A percentile compares a stretch with the other conserved stretches of the same genome.
phyloP scores from a whole-genome alignment of 1,140 invertebrate species.

The Trachymyrmex cornetzi region DNA sequence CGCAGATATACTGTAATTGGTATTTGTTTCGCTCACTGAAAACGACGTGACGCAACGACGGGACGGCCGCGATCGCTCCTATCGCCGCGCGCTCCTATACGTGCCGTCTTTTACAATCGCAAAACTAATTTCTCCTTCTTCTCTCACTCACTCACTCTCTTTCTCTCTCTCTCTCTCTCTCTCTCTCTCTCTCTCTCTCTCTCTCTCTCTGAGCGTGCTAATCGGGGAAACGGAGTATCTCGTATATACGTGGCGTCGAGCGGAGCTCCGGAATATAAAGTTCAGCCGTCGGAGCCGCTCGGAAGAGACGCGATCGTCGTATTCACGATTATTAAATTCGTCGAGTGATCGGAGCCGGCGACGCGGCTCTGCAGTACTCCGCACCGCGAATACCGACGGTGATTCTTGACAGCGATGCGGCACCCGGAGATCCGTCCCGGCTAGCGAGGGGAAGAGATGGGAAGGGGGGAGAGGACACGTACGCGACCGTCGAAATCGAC shows the following conservation, averaged over 20 bases:
- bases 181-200: neutral
- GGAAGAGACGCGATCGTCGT: too few relatives aligned
- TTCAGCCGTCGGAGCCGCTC: neutral
- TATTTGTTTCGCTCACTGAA: slow-evolving; percentile 54
- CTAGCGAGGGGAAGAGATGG: neutral
- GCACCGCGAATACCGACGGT: slow-evolving; percentile 33
- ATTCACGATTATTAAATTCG: too few relatives aligned
- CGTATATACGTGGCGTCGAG: neutral
- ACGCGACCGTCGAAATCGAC: neutral
- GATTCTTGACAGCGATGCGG: slow-evolving; percentile 70
- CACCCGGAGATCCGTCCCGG: slow-evolving; percentile 17
- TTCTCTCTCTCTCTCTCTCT: neutral
- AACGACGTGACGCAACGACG: slow-evolving; percentile 31
- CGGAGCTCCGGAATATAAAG: neutral
- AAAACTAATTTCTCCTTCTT: neutral
- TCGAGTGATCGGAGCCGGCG: slow-evolving; percentile 60
- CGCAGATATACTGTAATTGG: slow-evolving; percentile 34
- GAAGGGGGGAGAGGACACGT: neutral
- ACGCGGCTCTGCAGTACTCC: neutral
- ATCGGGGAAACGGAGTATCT: neutral
- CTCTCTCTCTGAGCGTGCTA: neutral
- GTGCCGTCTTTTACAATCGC: neutral
- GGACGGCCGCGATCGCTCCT: slow-evolving; percentile 7
- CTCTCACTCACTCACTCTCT: neutral
- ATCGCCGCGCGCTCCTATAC: slow-evolving; percentile 3